Evolutionary conservation across 2,888 invertebrate genomes (phyloP), one percentile per base, ranked within the genome.

Genomic region (Candidula unifasciata): DNA sequence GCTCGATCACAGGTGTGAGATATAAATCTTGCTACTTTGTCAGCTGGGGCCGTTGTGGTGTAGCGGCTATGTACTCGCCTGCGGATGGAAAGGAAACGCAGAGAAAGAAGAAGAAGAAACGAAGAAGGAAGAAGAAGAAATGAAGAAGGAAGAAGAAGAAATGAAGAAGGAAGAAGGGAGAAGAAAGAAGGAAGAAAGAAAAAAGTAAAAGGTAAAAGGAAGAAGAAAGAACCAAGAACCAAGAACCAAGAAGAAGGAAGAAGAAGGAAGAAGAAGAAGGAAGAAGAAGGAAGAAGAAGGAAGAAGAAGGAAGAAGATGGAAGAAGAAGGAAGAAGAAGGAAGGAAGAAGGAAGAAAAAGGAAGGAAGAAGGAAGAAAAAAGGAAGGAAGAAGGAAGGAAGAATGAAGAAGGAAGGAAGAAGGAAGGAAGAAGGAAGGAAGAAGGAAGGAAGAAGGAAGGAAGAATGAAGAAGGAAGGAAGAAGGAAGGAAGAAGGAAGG

Each of bases 201-300:
- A 57, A 27, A 57, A 71, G 69, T 57, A 73, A 35, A 52, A 54
- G 57, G 81, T 57, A 52, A 57, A 35, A 81, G 73, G 57, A 71
- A 27, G 71, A 81, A 27, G 54, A 69, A 71, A 21, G 54, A 52
- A 80, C 69, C 24, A 68, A 80, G 80, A 80, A 35, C 33, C 44
- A 68, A 66, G 44, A 52, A 52, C 44, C n/a, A 69, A 37, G 44
- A 44, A 35, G 68, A 69, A 80, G 52, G 66, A 30, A 10, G 21
- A 52, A 69, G 44, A 69, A 52, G 69, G 35, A 69, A 27, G 80
- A 69, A 44, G 80, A n/a, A 44, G 71, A 30, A 33, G 52, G 44
- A 30, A 24, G 52, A 33, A 27, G 24, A n/a, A 27, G 52, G 71
- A 35, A 52, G 52, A 44, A 69, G 71, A 30, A 44, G 21, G 54